phyloP scores from a whole-genome alignment of 2,888 invertebrate genomes.

The Plemyria rubiginata region DNA sequence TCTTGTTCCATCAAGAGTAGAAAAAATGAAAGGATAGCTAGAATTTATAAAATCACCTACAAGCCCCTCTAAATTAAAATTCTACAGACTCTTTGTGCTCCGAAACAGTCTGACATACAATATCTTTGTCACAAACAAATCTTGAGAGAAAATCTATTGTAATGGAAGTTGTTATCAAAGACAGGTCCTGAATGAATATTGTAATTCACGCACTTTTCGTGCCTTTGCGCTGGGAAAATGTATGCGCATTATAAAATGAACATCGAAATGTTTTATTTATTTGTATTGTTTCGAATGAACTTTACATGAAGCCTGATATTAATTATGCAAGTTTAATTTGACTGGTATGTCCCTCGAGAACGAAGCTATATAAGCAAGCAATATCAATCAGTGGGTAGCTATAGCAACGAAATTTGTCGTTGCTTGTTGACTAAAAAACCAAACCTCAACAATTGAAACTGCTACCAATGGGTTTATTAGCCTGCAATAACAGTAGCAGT shows the following conservation, averaged over 20 bases:
- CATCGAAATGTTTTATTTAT: slow-evolving; percentile 43
- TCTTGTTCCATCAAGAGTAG: too few species aligned
- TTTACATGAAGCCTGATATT: too few species aligned
- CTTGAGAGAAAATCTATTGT: slow-evolving; percentile 28
- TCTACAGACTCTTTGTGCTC: neutral
- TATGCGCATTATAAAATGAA: slow-evolving; percentile 52
- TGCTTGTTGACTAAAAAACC: too few species aligned
- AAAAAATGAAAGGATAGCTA: neutral
- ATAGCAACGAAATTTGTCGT: too few species aligned
- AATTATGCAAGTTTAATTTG: too few species aligned
- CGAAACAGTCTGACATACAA: neutral
- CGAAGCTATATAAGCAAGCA: too few species aligned
- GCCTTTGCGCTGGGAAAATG: slow-evolving; percentile 43
- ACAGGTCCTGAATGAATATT: slow-evolving; percentile 44
- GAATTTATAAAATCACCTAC: neutral
- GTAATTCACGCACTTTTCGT: slow-evolving; percentile 48
- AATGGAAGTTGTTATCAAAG: slow-evolving; percentile 43
- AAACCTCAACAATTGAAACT: too few species aligned
- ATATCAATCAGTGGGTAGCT: too few species aligned
- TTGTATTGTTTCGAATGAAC: slow-evolving; percentile 10
- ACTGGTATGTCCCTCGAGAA: too few species aligned
- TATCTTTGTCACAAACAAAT: slow-evolving; percentile 17
- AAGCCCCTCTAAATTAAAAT: neutral
- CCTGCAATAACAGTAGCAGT: too few species aligned
- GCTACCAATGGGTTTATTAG: too few species aligned